Evolutionary conservation across 1,140 invertebrate genomes (phyloP), one percentile per base, ranked within the genome.

Genomic region (Megalopta genalis): DNA sequence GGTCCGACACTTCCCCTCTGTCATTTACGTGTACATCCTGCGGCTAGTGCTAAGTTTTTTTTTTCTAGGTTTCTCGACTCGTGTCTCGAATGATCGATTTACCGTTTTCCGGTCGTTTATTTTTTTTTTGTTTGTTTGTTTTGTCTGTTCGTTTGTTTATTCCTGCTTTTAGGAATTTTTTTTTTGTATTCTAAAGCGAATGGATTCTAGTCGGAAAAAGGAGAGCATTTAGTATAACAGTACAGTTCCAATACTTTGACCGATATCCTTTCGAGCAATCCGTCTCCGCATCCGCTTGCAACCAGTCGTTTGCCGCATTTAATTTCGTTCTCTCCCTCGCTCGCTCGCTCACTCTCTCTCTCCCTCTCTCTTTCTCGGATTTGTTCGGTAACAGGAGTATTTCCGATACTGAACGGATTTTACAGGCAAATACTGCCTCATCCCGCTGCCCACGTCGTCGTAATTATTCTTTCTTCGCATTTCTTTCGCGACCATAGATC

Each of bases 241-340:
- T 80, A 80, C 78, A 80, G 46, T 80, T 80, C 78, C 78, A 76
- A 80, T 80, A 80, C 78, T 76, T 80, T 76, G 39, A 80, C 54
- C 78, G 78, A 80, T 68, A 76, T 54, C 46, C 39, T 49, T n/a
- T 65, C 32, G 32, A 32, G 32, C 32, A 32, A 32, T 32, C 32
- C 32, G 4, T 32, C 32, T 32, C 4, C 32, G 32, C 32, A 32
- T 32, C 32, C 32, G 32, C 32, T 32, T 32, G 32, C 32, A 32
- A 4, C 32, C 32, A 32, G 32, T 32, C 32, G 1, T 32, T 32
- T 32, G 1, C 32, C 32, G 32, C 32, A 4, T 32, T 32, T 32
- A 32, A 32, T 32, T 32, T 32, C 32, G 32, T 32, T 32, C 32
- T 32, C 32, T n/a, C 32, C 32, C 49, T 60, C 25, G 18, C n/a